Base-by-base conservation (phyloP, 2,797 vertebrate genomes). In the Catostomus latipinnis region DNA sequence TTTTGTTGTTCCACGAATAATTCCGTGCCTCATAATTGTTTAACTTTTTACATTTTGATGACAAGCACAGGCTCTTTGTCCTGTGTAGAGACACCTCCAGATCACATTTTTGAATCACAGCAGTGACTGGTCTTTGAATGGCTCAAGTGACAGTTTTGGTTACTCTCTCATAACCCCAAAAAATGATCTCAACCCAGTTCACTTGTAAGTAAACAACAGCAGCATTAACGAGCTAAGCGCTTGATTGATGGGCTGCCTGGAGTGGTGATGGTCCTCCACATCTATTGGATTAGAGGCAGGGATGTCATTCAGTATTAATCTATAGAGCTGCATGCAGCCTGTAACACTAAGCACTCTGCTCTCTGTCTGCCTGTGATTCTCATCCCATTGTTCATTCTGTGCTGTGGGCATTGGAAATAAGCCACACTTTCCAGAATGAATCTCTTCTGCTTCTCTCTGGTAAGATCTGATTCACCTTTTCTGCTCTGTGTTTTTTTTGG, bases 371-470 rank as follows among this genome's bases (percentile, higher is more conserved):
- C 72, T n/a, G 43, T 34, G 58, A 34, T 34, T 34, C 63, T 78
- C 10, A 10, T 80, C 66, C 49, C 65, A 61, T 77, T 72, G 11
- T 56, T 77, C 60, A 80, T 80, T 54, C 53, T 67, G 68, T 52
- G 67, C 65, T 76, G 48, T 58, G 71, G 67, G 54, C 48, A 65
- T n/a, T 16, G 43, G 62, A 76, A 68, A 75, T 56, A 58, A 76
- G 61, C 74, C 70, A 43, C 80, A 57, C 12, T 5, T 60, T 76
- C 56, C 70, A 72, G 13, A 88, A 98, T 98, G 97, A 99, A 97
- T 89, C 96, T 98, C 77, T 98, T 98, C 93, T 99, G 97, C 91
- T 97, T 99, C 88, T 98, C 97, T 7, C 90, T 98, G 96, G 96
- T 98, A 95, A 96, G 96, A 91, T 13, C 11, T 45, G 34, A 18